phyloP scores from a whole-genome alignment of 2,888 invertebrate genomes.

The Pachydiplax longipennis region DNA sequence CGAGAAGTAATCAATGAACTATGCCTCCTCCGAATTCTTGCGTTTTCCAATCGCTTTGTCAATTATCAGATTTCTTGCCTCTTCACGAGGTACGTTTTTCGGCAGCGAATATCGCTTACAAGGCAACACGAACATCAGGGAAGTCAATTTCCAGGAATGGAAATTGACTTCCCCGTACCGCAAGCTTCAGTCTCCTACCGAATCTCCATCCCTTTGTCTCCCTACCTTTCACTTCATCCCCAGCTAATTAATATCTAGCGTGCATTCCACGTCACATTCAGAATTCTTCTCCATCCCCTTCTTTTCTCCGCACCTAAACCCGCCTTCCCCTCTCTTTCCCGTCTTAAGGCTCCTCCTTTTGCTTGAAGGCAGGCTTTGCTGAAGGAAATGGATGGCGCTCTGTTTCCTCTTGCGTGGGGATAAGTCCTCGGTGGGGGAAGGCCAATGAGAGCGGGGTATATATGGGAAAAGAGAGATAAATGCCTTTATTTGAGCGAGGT shows the following conservation, averaged over 20 bases:
- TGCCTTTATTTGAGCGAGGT: no score
- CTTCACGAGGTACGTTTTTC: no score
- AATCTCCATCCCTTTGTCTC: neutral
- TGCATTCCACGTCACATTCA: neutral
- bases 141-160: neutral
- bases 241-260: neutral
- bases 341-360: neutral
- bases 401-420: slow-evolving; percentile 8
- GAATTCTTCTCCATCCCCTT: neutral
- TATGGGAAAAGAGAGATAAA: neutral
- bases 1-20: no score
- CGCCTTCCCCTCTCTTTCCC: neutral
- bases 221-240: neutral
- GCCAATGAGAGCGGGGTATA: neutral
- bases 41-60: neutral
- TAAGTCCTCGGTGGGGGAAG: slow-evolving; percentile 1
- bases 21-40: no score
- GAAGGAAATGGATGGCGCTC: slow-evolving; percentile 34
- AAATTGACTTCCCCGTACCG: neutral
- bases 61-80: neutral
- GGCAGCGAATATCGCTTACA: neutral
- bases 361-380: slow-evolving; percentile 38
- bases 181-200: neutral
- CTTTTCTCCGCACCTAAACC: neutral
- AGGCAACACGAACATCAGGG: neutral